These are phyloP conservation scores for Tachina fera DNA, from an alignment of 2,888 invertebrate genomes.

Conservation along the genomic window DNA sequence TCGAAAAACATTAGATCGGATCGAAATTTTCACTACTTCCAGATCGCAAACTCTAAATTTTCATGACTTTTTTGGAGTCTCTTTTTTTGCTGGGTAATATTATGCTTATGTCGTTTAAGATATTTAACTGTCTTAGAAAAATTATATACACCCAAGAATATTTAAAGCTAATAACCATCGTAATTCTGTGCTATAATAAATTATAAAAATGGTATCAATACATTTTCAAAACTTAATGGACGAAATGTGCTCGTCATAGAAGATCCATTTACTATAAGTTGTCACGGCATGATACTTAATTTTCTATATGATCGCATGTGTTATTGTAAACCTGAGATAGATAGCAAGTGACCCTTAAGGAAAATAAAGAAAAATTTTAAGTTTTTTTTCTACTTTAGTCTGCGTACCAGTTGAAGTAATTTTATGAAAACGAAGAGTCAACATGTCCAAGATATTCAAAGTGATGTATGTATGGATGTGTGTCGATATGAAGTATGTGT, in stretches of 20 bases:
- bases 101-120: no score
- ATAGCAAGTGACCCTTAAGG: constrained; percentile 34
- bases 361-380: constrained; percentile 6
- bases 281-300: constrained; percentile 13
- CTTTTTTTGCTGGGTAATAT: no score
- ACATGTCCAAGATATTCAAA: constrained; percentile 42
- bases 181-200: neutral
- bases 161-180: neutral
- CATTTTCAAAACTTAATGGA: neutral
- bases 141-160: neutral
- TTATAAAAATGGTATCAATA: neutral
- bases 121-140: no score
- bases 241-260: neutral
- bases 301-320: constrained; percentile 10
- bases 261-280: constrained; percentile 4
- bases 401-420: neutral
- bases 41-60: no score
- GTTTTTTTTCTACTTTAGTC: constrained; percentile 3
- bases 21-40: no score
- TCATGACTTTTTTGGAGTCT: no score
- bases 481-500: constrained; percentile 1
- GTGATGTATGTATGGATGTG: constrained; percentile 41
- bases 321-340: neutral
- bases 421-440: constrained; percentile 1
- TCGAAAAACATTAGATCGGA: no score